Conservation (phyloP, 2,113 vertebrate genomes). For the Sula dactylatra region DNA sequence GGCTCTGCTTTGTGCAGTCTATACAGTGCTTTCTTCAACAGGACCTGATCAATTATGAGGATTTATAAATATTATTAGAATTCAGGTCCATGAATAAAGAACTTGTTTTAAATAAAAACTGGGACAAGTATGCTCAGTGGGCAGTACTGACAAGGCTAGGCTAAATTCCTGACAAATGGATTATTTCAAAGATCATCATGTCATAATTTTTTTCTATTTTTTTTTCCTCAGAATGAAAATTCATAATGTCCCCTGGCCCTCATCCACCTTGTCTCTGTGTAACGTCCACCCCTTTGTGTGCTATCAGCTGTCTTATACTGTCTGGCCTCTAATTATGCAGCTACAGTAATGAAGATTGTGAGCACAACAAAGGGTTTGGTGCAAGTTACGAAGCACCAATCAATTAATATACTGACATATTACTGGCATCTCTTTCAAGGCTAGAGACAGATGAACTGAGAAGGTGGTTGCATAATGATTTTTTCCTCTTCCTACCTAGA, state of each 20-base stretch:
- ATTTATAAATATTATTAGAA: not conserved
- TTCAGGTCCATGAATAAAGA: not conserved
- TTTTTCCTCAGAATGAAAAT: not conserved
- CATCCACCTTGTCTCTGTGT: not conserved
- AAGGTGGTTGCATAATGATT: not conserved
- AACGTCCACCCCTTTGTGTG: not conserved
- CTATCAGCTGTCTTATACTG: not conserved
- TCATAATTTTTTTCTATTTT: not conserved
- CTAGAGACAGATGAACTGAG: not conserved
- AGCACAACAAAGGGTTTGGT: not conserved
- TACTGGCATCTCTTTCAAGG: not conserved
- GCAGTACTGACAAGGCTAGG: not conserved
- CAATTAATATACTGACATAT: not conserved
- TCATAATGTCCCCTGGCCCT: not conserved
- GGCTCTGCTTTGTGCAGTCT: not conserved
- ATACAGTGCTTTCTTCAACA: not conserved
- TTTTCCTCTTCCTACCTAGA: not conserved
- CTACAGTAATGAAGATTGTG: not conserved
- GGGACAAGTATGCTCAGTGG: not conserved
- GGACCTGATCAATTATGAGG: not conserved
- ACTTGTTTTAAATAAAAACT: not conserved
- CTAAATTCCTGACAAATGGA: not conserved
- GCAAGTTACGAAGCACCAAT: not conserved
- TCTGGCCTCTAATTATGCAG: not conserved
- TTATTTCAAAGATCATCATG: not conserved